phyloP scores from a whole-genome alignment of 2,797 vertebrate species.

The Pseudochaenichthys georgianus region DNA sequence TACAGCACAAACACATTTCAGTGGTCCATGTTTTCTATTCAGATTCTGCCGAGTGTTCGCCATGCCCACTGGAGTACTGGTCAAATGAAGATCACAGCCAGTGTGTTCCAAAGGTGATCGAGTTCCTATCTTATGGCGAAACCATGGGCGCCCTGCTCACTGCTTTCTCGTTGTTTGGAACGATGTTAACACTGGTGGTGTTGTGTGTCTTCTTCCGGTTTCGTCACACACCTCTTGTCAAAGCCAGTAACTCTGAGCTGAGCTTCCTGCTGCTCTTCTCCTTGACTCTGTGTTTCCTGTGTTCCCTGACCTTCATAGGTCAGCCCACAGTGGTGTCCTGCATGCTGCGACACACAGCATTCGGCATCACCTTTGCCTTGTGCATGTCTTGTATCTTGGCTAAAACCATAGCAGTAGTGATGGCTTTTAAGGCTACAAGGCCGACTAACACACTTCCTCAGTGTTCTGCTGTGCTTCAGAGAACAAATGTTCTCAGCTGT shows the following conservation, averaged over 20 bases:
- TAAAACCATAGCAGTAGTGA: constrained; percentile 81
- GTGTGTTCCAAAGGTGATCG: constrained; percentile 81
- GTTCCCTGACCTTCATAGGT: constrained; percentile 80
- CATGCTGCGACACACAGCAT: constrained; percentile 80
- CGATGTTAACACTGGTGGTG: constrained; percentile 72
- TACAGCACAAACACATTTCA: background rate
- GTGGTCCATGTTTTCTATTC: constrained; percentile 34
- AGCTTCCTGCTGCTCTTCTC: constrained; percentile 83
- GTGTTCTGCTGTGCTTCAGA: constrained; percentile 77
- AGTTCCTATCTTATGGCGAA: constrained; percentile 83
- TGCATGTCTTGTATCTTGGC: constrained; percentile 83
- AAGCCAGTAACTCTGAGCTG: constrained; percentile 81
- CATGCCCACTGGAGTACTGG: constrained; percentile 81
- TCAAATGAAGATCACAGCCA: constrained; percentile 78
- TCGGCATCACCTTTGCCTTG: constrained; percentile 80
- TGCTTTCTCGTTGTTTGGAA: constrained; percentile 77
- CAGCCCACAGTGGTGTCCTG: constrained; percentile 80
- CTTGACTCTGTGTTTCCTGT: constrained; percentile 80
- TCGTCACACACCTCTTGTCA: constrained; percentile 79
- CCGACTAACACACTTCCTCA: constrained; percentile 65
- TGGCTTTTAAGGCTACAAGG: constrained; percentile 78
- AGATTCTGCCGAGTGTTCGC: constrained; percentile 81
- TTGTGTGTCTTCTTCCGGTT: constrained; percentile 76
- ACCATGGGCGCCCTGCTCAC: constrained; percentile 81
- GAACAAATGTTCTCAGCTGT: constrained; percentile 75